Percentiles rank a stretch among this genome's conserved stretches.
phyloP scores from a whole-genome alignment of 92 coral and sea anemone genomes.

The Actinostola sp. region DNA sequence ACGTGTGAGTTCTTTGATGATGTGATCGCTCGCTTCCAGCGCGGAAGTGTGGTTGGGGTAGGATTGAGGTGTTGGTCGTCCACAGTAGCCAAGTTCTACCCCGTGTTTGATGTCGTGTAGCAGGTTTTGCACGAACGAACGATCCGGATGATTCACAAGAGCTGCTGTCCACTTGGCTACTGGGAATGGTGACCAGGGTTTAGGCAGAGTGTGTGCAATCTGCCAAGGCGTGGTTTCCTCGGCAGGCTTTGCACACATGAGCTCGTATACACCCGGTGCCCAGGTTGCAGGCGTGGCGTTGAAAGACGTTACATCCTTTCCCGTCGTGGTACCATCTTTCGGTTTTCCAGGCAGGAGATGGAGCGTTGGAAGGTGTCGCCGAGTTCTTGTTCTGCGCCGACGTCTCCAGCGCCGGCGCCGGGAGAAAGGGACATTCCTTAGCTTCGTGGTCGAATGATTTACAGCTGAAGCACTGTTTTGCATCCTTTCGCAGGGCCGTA shows the following conservation, averaged over 20 bases:
- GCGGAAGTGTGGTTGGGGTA: not conserved
- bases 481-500: too few species aligned
- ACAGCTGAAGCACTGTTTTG: not conserved
- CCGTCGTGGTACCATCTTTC: constrained; percentile 11
- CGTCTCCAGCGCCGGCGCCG: not conserved
- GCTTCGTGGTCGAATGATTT: not conserved
- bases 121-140: not conserved
- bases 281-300: constrained; percentile 1
- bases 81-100: too few species aligned
- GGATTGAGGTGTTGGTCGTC: too few species aligned
- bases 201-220: constrained; percentile 12
- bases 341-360: too few species aligned
- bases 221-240: constrained; percentile 3
- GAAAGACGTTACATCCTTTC: constrained; percentile 5
- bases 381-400: not conserved
- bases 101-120: not conserved
- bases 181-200: not conserved
- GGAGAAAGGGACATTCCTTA: not conserved
- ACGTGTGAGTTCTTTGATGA: constrained; percentile 3
- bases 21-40: not conserved
- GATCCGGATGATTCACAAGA: constrained; percentile 3
- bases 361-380: too few species aligned
- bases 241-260: constrained; percentile 10
- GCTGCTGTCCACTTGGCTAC: constrained; percentile 1
- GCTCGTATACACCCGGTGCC: not conserved